Base-by-base conservation (phyloP, 2,797 vertebrate genomes). In the Tauraco hartlaubi region DNA sequence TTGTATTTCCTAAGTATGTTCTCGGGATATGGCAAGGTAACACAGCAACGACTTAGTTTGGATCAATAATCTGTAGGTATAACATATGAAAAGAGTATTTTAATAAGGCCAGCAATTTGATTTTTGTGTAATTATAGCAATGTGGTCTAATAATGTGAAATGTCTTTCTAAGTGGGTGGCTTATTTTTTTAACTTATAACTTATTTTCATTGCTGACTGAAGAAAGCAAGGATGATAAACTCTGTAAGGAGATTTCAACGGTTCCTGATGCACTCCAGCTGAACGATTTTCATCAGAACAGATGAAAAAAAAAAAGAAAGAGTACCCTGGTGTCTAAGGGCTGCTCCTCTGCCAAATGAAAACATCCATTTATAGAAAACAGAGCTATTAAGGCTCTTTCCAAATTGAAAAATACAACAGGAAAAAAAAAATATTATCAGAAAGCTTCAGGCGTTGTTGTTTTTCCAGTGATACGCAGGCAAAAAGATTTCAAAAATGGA, bases 281-380 rank as follows among this genome's bases (percentile, higher is more conserved):
- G 37, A 91, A 88, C 66, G 78, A 61, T 94, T 95, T 94, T 88
- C 44, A 46, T 58, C 21, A 67, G 55, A 59, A 73, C 29, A 66
- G 41, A 61, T 14, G 39, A 67, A 31, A 52, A 29, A 52, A 58
- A 46, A 29, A 10, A 22, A 66, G 79, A 79, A 26, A 51, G 1
- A 17, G 56, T 54, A 17, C 29, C 23, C 61, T 5, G 5, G 33
- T 92, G 77, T 95, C 56, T 71, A 82, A 88, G 71, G 69, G 58
- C 39, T 91, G 23, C 46, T 92, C 59, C 16, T 88, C 51, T 88
- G 76, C 76, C 54, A 94, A 81, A 78, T 73, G 35, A 84, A 95
- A 90, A 64, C 37, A 73, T 66, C 74, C 55, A 49, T 76, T 86
- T 92, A 56, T 82, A 90, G 71, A 74, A 90, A 77, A 72, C 2